Evolutionary conservation across 2,888 invertebrate species (phyloP), one percentile per base, ranked within the genome.

Genomic region (Myopa tessellatipennis): DNA sequence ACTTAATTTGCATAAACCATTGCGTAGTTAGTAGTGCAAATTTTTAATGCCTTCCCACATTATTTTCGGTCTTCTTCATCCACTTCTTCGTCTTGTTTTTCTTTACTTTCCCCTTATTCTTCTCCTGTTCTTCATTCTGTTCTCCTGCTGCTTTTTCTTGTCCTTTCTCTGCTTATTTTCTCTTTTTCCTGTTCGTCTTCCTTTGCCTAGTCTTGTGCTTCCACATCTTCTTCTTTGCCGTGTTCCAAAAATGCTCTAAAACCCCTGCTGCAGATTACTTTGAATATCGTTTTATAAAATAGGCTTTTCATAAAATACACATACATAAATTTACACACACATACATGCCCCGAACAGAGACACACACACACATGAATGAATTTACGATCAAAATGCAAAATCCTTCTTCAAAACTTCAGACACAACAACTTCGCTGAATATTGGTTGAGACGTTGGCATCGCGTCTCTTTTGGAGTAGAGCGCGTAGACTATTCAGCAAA

Each of bases 21-120:
- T 55, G 45, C n/a, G n/a, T 73, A 73, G 73, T 73, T 73, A 73
- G 73, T 61, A 61, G 63, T 73, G 61, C 73, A 73, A 73, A 73
- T 73, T 73, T 73, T 63, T 73, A 73, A 61, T 73, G 60, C 61
- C 61, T 63, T 73, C 10, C 45, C 6, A 45, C 45, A 45, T 45
- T 45, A 45, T 45, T 26, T 26, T 26, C 1, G 26, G 26, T 26
- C 26, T 26, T 26, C 26, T 26, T 26, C 26, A 26, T 26, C 26
- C 26, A 26, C 26, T 26, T 26, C 26, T 26, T 26, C 26, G 26
- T 26, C 26, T 26, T 26, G 26, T 26, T 26, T 2, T 26, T 26
- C 26, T 26, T 26, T 26, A 26, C 1, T 26, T 26, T 26, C 26
- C 2, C 26, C 26, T 26, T 26, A 1, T 2, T 26, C 26, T 26